Evolutionary conservation across 2,888 invertebrate species (phyloP).

Genomic region (Sphaerophoria taeniata): DNA sequence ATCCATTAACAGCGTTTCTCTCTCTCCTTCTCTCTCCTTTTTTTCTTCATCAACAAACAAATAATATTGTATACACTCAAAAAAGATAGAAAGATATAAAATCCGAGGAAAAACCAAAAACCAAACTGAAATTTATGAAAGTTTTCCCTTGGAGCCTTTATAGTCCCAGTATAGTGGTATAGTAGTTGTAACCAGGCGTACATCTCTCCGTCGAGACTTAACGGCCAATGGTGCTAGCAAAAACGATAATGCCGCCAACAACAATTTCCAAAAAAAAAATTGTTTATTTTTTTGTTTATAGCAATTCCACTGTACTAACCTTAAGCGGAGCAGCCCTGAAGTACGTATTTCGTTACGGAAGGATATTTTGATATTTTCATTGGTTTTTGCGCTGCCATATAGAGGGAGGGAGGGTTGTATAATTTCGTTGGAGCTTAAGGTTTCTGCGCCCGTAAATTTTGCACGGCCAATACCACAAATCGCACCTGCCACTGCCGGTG

Average conservation of each 20-base stretch:
- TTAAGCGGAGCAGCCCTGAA: not conserved
- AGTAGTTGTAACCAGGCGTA: not conserved
- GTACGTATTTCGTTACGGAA: constrained; percentile 2
- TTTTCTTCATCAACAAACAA: not conserved
- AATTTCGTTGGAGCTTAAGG: constrained; percentile 36
- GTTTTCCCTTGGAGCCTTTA: constrained; percentile 27
- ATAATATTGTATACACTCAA: too few relatives aligned
- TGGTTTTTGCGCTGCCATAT: constrained; percentile 35
- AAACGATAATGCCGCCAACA: constrained; percentile 3
- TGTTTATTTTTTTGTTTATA: not conserved
- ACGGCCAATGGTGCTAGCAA: constrained; percentile 44
- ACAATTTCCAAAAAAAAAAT: not conserved
- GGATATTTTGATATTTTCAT: constrained; percentile 49
- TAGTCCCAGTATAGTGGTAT: not conserved
- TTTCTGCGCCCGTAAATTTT: constrained; percentile 27
- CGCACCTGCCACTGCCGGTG: constrained; percentile 39
- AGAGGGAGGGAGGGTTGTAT: constrained; percentile 20
- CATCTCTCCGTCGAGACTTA: constrained; percentile 23
- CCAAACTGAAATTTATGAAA: constrained; percentile 57
- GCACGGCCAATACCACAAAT: constrained; percentile 52
- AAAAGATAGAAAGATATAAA: not conserved
- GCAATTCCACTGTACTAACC: constrained; percentile 13
- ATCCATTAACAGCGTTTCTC: constrained; percentile 48
- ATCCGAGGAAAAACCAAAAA: constrained; percentile 13
- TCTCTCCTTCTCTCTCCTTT: constrained; percentile 10